A percentile compares a stretch with the other conserved stretches of the same genome.
Evolutionary conservation across 2,113 vertebrate genomes (phyloP).

Genomic region (Eupsittula cactorum): DNA sequence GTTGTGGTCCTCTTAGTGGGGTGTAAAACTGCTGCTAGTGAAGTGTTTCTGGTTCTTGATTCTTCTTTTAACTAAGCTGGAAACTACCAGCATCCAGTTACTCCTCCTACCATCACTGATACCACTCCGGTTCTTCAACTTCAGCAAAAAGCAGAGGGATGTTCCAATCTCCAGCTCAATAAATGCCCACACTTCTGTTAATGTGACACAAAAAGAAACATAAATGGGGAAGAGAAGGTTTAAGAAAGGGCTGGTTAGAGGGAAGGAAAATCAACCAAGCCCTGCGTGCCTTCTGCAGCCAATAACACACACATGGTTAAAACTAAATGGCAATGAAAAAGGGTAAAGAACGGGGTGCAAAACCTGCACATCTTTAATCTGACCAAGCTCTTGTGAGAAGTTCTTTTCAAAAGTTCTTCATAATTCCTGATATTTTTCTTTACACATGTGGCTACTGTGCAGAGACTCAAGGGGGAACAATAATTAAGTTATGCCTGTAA

Average conservation of each 20-base stretch:
- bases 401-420: background rate
- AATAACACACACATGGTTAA: background rate
- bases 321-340: background rate
- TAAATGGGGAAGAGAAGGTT: background rate
- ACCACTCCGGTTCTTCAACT: background rate
- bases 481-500: background rate
- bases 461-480: background rate
- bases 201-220: background rate
- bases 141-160: background rate
- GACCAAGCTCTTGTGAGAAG: background rate
- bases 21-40: background rate
- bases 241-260: background rate
- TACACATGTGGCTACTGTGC: background rate
- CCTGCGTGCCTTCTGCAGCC: background rate
- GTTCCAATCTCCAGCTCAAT: background rate
- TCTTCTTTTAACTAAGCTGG: background rate
- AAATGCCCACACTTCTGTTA: background rate
- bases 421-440: background rate
- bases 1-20: background rate
- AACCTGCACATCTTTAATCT: background rate
- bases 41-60: background rate
- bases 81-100: background rate
- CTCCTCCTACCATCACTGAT: background rate
- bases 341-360: background rate
- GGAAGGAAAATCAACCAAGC: background rate